Conservation (phyloP, 1,140 invertebrate genomes). For the Aphaenogaster ashmeadi region DNA sequence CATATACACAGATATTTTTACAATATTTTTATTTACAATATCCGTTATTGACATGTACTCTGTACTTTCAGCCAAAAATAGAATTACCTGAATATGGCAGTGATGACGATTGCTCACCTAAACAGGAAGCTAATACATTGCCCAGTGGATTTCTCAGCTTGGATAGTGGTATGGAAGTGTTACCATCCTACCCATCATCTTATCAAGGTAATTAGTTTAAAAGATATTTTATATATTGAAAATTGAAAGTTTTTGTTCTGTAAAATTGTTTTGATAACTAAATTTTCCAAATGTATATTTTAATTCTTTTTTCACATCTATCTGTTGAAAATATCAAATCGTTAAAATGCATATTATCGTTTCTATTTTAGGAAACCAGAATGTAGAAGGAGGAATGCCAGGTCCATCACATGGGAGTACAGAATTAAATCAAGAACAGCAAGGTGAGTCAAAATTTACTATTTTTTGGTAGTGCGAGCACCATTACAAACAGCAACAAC, state of each 20-base stretch:
- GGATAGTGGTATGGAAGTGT: conserved; percentile 86
- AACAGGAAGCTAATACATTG: conserved; percentile 85
- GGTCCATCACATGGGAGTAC: conserved; percentile 84
- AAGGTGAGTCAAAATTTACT: conserved; percentile 84
- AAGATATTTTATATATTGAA: not conserved
- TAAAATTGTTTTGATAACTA: conserved; percentile 26
- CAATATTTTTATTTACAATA: not conserved
- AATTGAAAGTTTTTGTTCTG: conserved; percentile 30
- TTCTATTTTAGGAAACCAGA: conserved; percentile 79
- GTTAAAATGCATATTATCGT: not conserved
- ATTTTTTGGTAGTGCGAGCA: conserved; percentile 86
- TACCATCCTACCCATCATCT: conserved; percentile 85
- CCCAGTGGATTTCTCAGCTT: conserved; percentile 86
- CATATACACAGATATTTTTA: conserved; percentile 5
- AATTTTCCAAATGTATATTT: not conserved
- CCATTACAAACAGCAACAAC: conserved; percentile 88
- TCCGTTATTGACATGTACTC: conserved; percentile 23
- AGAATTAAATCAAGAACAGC: conserved; percentile 86
- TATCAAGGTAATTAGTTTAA: conserved; percentile 81
- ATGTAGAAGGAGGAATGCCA: conserved; percentile 85
- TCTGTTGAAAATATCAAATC: conserved; percentile 4
- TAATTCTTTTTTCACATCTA: not conserved
- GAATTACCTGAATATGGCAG: conserved; percentile 89
- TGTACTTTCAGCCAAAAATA: conserved; percentile 86
- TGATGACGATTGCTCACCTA: conserved; percentile 87